These are phyloP conservation scores for Acropora yongei DNA, from an alignment of 64 coral and sea anemone species.

Conservation along the genomic window DNA sequence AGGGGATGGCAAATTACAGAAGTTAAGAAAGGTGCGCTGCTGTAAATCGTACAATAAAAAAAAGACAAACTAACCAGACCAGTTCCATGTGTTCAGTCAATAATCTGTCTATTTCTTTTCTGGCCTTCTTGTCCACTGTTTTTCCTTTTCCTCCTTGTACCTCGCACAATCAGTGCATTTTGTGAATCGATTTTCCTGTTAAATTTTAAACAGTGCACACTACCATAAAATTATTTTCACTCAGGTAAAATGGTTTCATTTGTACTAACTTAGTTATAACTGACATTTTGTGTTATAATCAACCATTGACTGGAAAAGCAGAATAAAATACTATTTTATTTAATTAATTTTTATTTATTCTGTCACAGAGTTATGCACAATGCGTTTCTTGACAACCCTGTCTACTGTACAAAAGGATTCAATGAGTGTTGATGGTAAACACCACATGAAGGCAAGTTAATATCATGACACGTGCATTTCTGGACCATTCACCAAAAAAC, in stretches of 20 bases:
- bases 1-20: not conserved
- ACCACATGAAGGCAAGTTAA: no score
- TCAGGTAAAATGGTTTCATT: not conserved
- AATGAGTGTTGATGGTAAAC: no score
- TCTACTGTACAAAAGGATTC: no score
- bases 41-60: not conserved
- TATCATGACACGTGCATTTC: no score
- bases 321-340: not conserved
- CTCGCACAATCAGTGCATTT: constrained; percentile 23
- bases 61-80: not conserved
- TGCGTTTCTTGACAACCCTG: no score
- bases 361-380: not conserved
- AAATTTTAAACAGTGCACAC: not conserved
- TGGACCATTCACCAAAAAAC: no score
- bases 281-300: not conserved
- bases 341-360: not conserved
- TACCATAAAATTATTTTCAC: not conserved
- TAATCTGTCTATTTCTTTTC: not conserved
- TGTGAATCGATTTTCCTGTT: not conserved
- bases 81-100: constrained; percentile 1
- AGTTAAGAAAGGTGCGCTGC: not conserved
- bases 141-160: constrained; percentile 31
- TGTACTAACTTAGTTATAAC: not conserved
- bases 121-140: not conserved
- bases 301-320: not conserved